Conservation (phyloP, 2,888 invertebrate genomes). For the Lepidochitona cinerea region DNA sequence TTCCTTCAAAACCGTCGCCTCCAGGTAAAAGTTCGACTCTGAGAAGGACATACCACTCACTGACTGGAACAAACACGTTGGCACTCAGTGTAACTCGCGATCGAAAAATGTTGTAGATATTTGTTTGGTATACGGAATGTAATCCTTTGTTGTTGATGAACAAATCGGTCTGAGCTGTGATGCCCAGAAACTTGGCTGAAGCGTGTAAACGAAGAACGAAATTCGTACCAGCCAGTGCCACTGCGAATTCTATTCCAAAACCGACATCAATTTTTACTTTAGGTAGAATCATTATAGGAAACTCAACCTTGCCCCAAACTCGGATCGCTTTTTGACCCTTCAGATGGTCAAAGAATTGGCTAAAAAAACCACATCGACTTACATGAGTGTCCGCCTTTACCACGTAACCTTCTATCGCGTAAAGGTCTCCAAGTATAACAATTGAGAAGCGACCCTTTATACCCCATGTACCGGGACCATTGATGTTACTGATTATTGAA, state of each 20-base stretch:
- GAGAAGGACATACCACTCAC: not conserved
- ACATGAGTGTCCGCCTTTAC: not conserved
- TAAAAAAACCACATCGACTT: not conserved
- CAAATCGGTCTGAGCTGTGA: not conserved
- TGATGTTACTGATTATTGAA: no score
- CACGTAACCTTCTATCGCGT: not conserved
- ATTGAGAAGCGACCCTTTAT: not conserved
- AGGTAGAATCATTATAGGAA: not conserved
- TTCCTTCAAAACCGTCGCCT: constrained; percentile 4
- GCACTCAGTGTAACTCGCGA: not conserved
- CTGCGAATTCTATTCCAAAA: not conserved
- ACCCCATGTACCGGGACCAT: not conserved
- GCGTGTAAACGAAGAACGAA: not conserved
- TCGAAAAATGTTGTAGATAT: not conserved
- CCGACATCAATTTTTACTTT: not conserved
- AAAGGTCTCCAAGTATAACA: not conserved
- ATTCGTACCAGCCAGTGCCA: not conserved
- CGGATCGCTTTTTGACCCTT: not conserved
- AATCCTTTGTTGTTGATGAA: not conserved
- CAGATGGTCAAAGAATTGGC: not conserved
- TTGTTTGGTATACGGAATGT: not conserved
- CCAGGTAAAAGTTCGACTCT: not conserved
- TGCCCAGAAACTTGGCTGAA: not conserved
- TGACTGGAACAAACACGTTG: not conserved
- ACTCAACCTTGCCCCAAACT: not conserved